phyloP scores from a whole-genome alignment of 2,113 vertebrate species.

The Nanorana parkeri region DNA sequence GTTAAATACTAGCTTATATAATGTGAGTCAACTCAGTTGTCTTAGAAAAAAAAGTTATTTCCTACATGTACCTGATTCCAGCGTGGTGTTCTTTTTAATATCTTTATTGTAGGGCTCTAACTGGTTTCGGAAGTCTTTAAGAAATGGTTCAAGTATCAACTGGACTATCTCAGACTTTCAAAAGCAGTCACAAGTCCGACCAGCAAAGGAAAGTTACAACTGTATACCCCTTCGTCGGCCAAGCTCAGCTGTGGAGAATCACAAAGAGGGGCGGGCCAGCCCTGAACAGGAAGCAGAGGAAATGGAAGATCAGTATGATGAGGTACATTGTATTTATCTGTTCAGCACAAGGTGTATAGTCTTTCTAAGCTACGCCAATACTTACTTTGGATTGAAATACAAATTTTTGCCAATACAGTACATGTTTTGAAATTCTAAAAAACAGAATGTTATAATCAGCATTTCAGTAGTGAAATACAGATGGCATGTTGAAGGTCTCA shows the following conservation, averaged over 20 bases:
- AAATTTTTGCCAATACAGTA: background rate
- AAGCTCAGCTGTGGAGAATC: slow-evolving; percentile 66
- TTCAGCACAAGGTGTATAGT: background rate
- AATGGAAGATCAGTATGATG: slow-evolving; percentile 64
- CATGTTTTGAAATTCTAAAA: background rate
- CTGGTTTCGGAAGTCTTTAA: slow-evolving; percentile 70
- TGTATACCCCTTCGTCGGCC: slow-evolving; percentile 63
- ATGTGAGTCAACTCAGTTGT: too few relatives aligned
- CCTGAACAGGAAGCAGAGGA: slow-evolving; percentile 73
- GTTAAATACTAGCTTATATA: too few relatives aligned
- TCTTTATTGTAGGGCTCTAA: slow-evolving; percentile 61
- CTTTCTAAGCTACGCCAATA: background rate
- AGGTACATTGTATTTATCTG: slow-evolving; percentile 67
- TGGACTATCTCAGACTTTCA: slow-evolving; percentile 70
- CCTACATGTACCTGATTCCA: too few relatives aligned
- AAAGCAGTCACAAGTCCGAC: slow-evolving; percentile 63
- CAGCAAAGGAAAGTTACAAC: slow-evolving; percentile 67
- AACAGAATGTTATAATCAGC: background rate
- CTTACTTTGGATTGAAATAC: background rate
- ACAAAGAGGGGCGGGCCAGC: slow-evolving; percentile 67
- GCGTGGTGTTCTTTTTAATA: background rate
- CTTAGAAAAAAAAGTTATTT: too few relatives aligned
- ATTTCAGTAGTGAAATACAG: background rate
- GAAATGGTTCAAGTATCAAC: slow-evolving; percentile 66
- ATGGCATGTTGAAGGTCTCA: too few relatives aligned